These are phyloP conservation scores for Scolopax mira DNA, from an alignment of 2,113 vertebrate genomes.

Conservation along the genomic window DNA sequence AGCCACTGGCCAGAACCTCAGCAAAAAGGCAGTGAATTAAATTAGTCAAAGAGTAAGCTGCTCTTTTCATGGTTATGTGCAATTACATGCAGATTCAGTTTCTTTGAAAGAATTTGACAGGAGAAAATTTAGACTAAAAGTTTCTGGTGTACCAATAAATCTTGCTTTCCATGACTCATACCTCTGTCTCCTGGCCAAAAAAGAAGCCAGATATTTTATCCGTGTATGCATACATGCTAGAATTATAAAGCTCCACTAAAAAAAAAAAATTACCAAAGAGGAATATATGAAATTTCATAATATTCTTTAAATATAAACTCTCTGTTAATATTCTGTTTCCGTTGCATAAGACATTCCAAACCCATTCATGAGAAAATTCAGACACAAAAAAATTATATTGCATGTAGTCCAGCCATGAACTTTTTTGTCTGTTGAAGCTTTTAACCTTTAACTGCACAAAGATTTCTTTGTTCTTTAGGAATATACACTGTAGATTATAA, in stretches of 20 bases:
- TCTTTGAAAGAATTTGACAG: conserved; percentile 38
- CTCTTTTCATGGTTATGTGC: neutral
- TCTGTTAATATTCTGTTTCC: neutral
- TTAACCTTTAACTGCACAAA: neutral
- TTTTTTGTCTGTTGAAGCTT: neutral
- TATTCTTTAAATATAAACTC: neutral
- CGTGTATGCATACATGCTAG: neutral
- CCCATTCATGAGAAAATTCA: conserved; percentile 13
- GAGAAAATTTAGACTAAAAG: conserved; percentile 54
- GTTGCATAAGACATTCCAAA: neutral
- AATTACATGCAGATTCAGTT: conserved; percentile 36
- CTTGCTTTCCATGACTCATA: conserved; percentile 42
- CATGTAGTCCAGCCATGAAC: neutral
- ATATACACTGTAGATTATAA: neutral
- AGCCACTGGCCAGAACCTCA: conserved; percentile 20
- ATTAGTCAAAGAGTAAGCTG: conserved; percentile 13
- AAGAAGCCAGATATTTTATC: conserved; percentile 20
- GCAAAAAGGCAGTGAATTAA: conserved; percentile 29
- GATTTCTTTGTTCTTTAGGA: neutral
- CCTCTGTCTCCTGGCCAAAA: neutral
- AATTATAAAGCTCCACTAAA: neutral
- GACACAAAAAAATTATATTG: neutral
- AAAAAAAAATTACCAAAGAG: neutral
- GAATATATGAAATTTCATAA: neutral
- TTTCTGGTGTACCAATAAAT: conserved; percentile 53